Percentiles rank a stretch among this genome's conserved stretches.
These are phyloP conservation scores for Dendrolimus punctatus DNA, from an alignment of 1,140 invertebrate species.

Conservation along the genomic window DNA sequence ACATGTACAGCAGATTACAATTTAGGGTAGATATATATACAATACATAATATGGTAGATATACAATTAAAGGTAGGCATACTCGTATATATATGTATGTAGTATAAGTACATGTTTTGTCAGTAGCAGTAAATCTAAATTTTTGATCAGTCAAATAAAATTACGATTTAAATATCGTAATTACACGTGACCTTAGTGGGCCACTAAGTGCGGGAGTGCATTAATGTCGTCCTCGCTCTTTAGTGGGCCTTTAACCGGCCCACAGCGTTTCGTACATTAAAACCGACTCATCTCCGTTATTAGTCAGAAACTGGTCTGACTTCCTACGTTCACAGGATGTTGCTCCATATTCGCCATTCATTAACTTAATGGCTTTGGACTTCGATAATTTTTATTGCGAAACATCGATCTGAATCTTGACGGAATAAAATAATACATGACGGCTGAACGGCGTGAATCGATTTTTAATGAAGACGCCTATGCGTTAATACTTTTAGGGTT, in stretches of 20 bases:
- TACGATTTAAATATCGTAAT: slow-evolving; percentile 13
- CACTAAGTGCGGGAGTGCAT: slow-evolving; percentile 33
- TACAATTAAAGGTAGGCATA: no score
- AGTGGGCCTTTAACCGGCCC: slow-evolving; percentile 1
- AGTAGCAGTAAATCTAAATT: slow-evolving; percentile 1
- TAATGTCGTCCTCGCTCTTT: slow-evolving; percentile 52
- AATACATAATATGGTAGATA: no score
- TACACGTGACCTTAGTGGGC: slow-evolving; percentile 29
- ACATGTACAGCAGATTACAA: no score
- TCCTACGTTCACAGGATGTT: slow-evolving; percentile 61
- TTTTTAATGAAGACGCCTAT: slow-evolving; percentile 4
- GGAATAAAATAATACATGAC: neutral
- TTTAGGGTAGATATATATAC: no score
- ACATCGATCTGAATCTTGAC: slow-evolving; percentile 22
- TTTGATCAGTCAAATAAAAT: slow-evolving; percentile 1
- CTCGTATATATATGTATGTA: no score
- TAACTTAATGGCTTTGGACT: slow-evolving; percentile 45
- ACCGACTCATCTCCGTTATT: slow-evolving; percentile 49
- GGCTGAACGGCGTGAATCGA: slow-evolving; percentile 1
- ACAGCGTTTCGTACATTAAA: neutral
- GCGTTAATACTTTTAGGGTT: no score
- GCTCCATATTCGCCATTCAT: slow-evolving; percentile 57
- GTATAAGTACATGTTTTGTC: no score
- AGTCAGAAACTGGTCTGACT: slow-evolving; percentile 54
- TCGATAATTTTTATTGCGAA: slow-evolving; percentile 51